These are phyloP conservation scores for Vulpes lagopus DNA, from an alignment of 2,113 vertebrate species.

Conservation along the genomic window DNA sequence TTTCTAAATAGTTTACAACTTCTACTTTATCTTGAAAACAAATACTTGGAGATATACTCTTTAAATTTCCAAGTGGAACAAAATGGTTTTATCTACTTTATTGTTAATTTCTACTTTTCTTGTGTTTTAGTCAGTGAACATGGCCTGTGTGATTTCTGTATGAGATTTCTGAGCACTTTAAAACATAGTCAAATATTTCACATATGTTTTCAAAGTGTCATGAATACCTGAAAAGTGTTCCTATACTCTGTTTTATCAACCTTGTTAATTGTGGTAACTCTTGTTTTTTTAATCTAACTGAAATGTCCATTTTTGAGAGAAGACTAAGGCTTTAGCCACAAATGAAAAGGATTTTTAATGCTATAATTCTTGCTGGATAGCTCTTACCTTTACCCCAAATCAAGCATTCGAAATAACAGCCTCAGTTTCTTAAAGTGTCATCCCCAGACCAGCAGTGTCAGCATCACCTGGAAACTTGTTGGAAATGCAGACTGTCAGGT, in stretches of 20 bases:
- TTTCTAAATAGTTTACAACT: background rate
- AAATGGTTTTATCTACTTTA: background rate
- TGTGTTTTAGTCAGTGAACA: background rate
- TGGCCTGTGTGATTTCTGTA: background rate
- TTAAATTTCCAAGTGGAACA: conserved; percentile 8
- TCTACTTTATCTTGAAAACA: conserved; percentile 13
- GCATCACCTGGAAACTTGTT: background rate
- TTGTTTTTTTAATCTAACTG: background rate
- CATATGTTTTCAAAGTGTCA: background rate
- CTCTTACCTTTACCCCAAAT: background rate
- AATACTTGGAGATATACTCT: background rate
- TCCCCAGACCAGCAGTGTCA: background rate
- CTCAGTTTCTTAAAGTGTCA: background rate
- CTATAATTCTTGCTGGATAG: background rate
- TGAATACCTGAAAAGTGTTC: background rate
- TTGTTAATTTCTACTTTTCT: background rate
- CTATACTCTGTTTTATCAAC: background rate
- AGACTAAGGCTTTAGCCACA: background rate
- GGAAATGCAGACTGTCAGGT: background rate
- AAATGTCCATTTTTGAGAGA: background rate
- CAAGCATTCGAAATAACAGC: background rate
- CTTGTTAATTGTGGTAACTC: background rate
- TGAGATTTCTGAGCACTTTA: background rate
- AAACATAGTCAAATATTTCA: background rate
- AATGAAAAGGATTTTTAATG: background rate